Evolutionary conservation across 2,888 invertebrate genomes (phyloP).

Genomic region (Parnassius apollo): DNA sequence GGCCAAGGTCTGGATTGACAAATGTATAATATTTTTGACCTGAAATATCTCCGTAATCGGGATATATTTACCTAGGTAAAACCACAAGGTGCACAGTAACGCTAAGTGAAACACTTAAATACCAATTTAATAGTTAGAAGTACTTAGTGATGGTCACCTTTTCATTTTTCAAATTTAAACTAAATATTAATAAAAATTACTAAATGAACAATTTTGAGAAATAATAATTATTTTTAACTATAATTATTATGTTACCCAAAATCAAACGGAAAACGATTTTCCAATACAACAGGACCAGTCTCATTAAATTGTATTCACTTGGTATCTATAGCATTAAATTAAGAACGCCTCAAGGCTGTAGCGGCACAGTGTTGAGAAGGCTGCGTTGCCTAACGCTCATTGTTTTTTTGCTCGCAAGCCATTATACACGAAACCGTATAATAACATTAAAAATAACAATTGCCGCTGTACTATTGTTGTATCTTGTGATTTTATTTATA

Average conservation of each 20-base stretch:
- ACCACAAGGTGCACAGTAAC: too few relatives aligned
- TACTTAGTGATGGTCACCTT: too few relatives aligned
- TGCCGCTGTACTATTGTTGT: neutral
- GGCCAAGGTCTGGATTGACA: too few relatives aligned
- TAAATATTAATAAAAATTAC: too few relatives aligned
- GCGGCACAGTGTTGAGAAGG: slow-evolving; percentile 28
- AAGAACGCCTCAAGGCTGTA: slow-evolving; percentile 36
- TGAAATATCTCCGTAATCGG: too few relatives aligned
- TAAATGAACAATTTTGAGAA: too few relatives aligned
- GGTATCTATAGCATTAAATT: slow-evolving; percentile 23
- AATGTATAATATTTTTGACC: too few relatives aligned
- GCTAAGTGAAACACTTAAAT: too few relatives aligned
- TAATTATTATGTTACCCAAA: neutral
- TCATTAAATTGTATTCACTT: neutral
- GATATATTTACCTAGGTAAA: too few relatives aligned
- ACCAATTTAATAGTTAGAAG: too few relatives aligned
- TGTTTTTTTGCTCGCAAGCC: slow-evolving; percentile 38
- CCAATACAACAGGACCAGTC: neutral
- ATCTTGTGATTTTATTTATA: slow-evolving; percentile 6
- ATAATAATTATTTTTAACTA: neutral
- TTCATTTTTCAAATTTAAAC: too few relatives aligned
- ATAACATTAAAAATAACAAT: neutral
- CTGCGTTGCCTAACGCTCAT: slow-evolving; percentile 42
- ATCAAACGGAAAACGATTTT: too few relatives aligned
- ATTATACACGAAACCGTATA: slow-evolving; percentile 34